phyloP scores from a whole-genome alignment of 1,140 invertebrate genomes.

The Scaptomyza montana region DNA sequence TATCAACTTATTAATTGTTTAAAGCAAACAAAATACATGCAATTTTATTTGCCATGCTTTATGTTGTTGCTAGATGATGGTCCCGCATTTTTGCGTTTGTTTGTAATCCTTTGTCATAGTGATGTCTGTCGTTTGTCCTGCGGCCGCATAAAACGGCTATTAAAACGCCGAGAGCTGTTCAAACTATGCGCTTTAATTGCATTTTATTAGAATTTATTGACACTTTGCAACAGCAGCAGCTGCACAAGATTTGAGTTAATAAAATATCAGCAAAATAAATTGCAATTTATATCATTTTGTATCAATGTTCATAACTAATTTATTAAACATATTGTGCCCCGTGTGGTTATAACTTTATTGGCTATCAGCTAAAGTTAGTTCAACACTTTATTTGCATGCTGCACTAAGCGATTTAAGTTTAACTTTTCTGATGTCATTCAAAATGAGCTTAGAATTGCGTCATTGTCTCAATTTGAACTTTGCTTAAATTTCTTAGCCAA shows the following conservation, averaged over 20 bases:
- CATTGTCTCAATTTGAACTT: slow-evolving; percentile 37
- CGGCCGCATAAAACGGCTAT: slow-evolving; percentile 54
- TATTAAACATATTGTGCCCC: background rate
- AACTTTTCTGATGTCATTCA: slow-evolving; percentile 52
- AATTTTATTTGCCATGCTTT: too few species aligned
- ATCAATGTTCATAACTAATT: slow-evolving; percentile 1
- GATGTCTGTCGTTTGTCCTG: slow-evolving; percentile 18
- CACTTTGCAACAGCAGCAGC: slow-evolving; percentile 27
- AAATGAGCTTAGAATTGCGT: slow-evolving; percentile 44
- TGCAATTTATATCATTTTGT: background rate
- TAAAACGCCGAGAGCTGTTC: slow-evolving; percentile 38
- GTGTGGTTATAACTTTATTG: background rate
- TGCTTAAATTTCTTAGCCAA: slow-evolving; percentile 8
- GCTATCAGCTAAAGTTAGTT: too few species aligned
- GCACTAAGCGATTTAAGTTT: background rate
- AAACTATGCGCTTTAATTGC: slow-evolving; percentile 38
- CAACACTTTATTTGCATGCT: slow-evolving; percentile 10
- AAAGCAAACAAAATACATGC: slow-evolving; percentile 20
- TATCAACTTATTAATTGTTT: background rate
- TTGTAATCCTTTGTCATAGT: slow-evolving; percentile 43
- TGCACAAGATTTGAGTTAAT: slow-evolving; percentile 13
- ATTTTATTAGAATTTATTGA: slow-evolving; percentile 51
- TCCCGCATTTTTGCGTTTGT: slow-evolving; percentile 55
- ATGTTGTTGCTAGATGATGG: slow-evolving; percentile 44
- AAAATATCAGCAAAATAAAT: background rate